These are phyloP conservation scores for Heliothis virescens DNA, from an alignment of 1,140 invertebrate genomes.

Conservation along the genomic window DNA sequence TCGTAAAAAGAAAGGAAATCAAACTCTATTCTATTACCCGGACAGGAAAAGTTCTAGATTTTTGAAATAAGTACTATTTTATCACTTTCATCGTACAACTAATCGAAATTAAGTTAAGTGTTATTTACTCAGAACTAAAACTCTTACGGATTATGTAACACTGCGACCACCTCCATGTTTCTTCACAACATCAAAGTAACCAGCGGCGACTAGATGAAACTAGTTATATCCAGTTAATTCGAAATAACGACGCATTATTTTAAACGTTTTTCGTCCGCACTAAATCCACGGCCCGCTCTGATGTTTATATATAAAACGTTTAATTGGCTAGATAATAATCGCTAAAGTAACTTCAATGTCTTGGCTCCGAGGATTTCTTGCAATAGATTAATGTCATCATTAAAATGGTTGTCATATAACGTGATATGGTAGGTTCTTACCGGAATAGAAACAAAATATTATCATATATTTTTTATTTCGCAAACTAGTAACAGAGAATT, in stretches of 20 bases:
- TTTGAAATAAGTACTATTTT: not conserved
- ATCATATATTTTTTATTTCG: not conserved
- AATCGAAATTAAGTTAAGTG: constrained; percentile 46
- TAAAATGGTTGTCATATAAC: not conserved
- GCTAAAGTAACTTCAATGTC: constrained; percentile 31
- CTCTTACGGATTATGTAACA: constrained; percentile 55
- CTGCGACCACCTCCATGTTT: constrained; percentile 56
- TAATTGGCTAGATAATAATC: constrained; percentile 32
- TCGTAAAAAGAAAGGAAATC: no score
- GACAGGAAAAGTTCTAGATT: constrained; percentile 1
- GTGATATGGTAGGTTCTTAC: not conserved
- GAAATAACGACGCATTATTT: constrained; percentile 62
- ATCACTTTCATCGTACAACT: constrained; percentile 28
- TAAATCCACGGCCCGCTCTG: not conserved
- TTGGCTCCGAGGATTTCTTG: constrained; percentile 12
- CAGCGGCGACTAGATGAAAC: constrained; percentile 59
- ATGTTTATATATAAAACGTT: constrained; percentile 15
- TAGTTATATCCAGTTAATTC: constrained; percentile 69
- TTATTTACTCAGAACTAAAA: constrained; percentile 52
- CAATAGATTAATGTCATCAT: constrained; percentile 16
- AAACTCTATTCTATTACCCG: not conserved
- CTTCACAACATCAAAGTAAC: constrained; percentile 51
- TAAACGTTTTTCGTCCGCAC: constrained; percentile 46
- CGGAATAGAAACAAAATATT: not conserved
- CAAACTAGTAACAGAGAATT: not conserved